Evolutionary conservation across 1,140 invertebrate species (phyloP), one percentile per base, ranked within the genome.

Genomic region (Antheraea pernyi): DNA sequence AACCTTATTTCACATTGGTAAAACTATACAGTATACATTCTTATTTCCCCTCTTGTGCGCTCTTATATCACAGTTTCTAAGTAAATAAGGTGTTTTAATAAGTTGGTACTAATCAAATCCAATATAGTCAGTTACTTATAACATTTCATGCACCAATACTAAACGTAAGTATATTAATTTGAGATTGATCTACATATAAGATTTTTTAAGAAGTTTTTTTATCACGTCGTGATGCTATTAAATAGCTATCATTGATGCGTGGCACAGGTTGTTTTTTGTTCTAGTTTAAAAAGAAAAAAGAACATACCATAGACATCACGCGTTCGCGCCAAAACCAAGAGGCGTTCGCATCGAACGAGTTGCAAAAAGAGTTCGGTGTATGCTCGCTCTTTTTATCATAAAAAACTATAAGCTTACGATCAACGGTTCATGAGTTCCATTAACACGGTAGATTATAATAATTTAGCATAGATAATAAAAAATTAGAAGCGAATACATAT

Each of bases 201-300:
- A 65, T 75, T 79, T 74, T n/a, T 77, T 68, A 76, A n/a, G 11
- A 53, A 7, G 16, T 5, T 13, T 80, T 80, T 79, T 79, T 79
- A 72, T 75, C 58, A 7, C 64, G 13, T 74, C 74, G 66, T 76
- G 72, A 81, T 77, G 67, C 80, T 76, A 84, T 86, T 83, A 86
- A 79, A 80, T 75, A 70, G 71, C 76, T 81, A 85, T 85, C 80
- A 85, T 81, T 80, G 82, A 79, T 77, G 77, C 70, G 75, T 77
- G 75, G 70, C 74, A 70, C 75, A 71, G 65, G 74, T 71, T 67
- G 70, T n/a, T 65, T 81, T 85, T 84, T 85, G 75, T 68, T 59
- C 30, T 77, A 70, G 76, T 59, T 63, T 42, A 66, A 70, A 76
- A 80, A 42, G 11, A 42, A 74, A 75, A 42, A 74, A 75, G 76